A percentile compares a stretch with the other conserved stretches of the same genome.
These are phyloP conservation scores for Novumbra hubbsi DNA, from an alignment of 2,797 vertebrate species.

Conservation along the genomic window DNA sequence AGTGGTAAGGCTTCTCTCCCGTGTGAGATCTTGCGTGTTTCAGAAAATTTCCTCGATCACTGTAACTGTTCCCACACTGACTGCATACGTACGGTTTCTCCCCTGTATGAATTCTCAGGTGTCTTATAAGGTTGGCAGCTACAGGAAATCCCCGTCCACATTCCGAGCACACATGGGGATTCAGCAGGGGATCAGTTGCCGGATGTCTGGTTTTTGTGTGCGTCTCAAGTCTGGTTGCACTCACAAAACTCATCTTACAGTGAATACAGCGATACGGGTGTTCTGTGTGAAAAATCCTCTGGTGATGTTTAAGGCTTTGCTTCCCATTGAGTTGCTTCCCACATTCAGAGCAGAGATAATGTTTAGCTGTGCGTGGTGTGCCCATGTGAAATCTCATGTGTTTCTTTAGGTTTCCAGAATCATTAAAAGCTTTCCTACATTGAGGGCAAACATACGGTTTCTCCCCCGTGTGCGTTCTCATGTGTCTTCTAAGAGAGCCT, in stretches of 20 bases:
- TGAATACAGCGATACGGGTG: background rate
- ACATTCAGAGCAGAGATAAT: background rate
- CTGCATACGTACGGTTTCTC: background rate
- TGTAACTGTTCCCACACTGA: background rate
- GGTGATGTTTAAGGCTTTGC: conserved; percentile 1
- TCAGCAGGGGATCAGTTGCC: background rate
- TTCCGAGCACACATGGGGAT: background rate
- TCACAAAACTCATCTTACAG: background rate
- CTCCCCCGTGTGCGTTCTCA: background rate
- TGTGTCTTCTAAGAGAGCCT: background rate
- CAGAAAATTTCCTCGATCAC: background rate
- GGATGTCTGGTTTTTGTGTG: background rate
- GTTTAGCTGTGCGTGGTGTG: background rate
- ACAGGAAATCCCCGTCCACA: background rate
- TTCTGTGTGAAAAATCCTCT: background rate
- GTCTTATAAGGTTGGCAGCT: background rate
- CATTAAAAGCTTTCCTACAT: background rate
- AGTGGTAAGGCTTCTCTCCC: background rate
- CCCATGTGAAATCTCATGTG: background rate
- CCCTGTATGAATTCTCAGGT: background rate
- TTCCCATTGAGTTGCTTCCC: conserved; percentile 2
- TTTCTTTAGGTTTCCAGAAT: background rate
- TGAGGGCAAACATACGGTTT: background rate
- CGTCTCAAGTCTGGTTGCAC: background rate
- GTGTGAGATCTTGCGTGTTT: background rate